Evolutionary conservation across 2,797 vertebrate species (phyloP).

Genomic region (Takifugu ocellatus): DNA sequence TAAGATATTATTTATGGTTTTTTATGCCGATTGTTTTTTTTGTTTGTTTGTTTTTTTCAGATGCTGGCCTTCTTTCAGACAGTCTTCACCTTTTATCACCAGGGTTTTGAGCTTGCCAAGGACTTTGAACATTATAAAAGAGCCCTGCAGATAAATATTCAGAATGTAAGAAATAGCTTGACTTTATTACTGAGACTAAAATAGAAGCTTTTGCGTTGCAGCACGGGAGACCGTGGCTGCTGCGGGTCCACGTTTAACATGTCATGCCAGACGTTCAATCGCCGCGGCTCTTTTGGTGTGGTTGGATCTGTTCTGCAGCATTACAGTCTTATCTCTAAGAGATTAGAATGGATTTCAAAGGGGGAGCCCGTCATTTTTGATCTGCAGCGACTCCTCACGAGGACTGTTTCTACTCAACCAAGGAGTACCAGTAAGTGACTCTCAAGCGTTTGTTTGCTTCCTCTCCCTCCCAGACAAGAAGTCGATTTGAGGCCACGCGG

Average conservation of each 20-base stretch:
- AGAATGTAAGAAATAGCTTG: conserved; percentile 83
- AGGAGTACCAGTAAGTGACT: conserved; percentile 23
- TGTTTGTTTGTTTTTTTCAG: conserved; percentile 60
- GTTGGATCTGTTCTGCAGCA: too few species aligned
- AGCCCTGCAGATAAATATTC: conserved; percentile 95
- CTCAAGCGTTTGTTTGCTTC: conserved; percentile 23
- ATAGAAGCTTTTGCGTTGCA: too few species aligned
- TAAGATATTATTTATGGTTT: conserved; percentile 7
- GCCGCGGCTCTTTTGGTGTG: too few species aligned
- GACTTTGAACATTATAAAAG: conserved; percentile 98
- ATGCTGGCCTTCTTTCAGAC: conserved; percentile 98
- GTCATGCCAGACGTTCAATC: too few species aligned
- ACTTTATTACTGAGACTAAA: not conserved
- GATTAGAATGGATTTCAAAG: conserved; percentile 1
- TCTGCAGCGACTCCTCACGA: conserved; percentile 12
- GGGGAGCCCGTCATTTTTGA: conserved; percentile 6
- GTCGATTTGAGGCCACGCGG: conserved; percentile 92
- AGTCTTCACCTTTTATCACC: conserved; percentile 98
- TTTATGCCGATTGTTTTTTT: not conserved
- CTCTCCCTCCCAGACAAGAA: conserved; percentile 80
- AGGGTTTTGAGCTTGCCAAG: conserved; percentile 95
- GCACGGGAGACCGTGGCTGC: too few species aligned
- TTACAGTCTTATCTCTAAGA: too few species aligned
- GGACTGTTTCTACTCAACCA: conserved; percentile 1
- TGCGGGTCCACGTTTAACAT: too few species aligned